Base-by-base conservation (phyloP, 2,888 invertebrate genomes). In the Megalurothrips usitatus region DNA sequence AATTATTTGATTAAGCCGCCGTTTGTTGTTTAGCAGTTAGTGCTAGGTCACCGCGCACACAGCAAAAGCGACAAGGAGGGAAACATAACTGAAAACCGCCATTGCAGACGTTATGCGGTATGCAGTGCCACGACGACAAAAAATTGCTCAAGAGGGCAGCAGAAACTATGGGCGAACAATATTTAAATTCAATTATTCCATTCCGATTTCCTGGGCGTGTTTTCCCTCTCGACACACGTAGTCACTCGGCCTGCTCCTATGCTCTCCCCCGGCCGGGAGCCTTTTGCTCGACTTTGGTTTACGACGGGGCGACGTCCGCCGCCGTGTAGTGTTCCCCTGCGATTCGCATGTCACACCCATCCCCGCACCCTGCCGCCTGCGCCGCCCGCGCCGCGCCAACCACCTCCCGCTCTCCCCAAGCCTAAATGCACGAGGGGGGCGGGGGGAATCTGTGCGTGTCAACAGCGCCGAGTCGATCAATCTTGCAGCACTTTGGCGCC, bases 391-490 rank as follows among this genome's bases (percentile, higher is more conserved):
- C 52, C 52, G 14, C 17, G 52, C 52, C 19, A 19, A 43, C 34
- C 52, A 17, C 14, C 52, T 52, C 52, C 52, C 19, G 52, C 52
- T n/a, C 23, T n/a, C 68, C n/a, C 68, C 68, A 11, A 17, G 68
- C 26, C 68, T 75, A 75, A 75, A 75, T 75, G 68, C 68, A 75
- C 68, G 68, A 26, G 68, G 68, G 68, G 68, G 26, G 26, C 23
- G 68, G 68, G 68, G 68, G 68, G 26, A 75, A 75, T 75, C 68
- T 75, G 23, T 26, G 26, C 68, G 68, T 75, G 68, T 75, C 68
- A 75, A 75, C 68, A 75, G 68, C 23, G 26, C 68, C 68, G 68
- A 75, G 68, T 75, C 68, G 68, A 75, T 75, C 68, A 75, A 75
- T 75, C 68, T 75, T 75, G 68, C 68, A 75, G 68, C 68, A 75